phyloP scores from a whole-genome alignment of 2,888 invertebrate species.

The Eupithecia insigniata region DNA sequence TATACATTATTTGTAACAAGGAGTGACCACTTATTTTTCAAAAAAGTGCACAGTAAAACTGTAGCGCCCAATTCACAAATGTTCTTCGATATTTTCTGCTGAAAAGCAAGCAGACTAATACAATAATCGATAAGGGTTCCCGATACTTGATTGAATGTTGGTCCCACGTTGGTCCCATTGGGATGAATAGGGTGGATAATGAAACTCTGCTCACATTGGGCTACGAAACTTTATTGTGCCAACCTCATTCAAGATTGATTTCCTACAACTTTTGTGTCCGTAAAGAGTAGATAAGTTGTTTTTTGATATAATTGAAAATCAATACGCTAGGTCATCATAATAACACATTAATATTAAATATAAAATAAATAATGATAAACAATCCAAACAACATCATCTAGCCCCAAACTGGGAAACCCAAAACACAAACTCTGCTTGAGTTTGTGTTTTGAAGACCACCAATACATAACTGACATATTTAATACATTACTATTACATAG shows the following conservation, averaged over 20 bases:
- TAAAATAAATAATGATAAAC: neutral
- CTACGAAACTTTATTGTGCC: conserved; percentile 28
- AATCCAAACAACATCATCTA: neutral
- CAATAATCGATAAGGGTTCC: conserved; percentile 24
- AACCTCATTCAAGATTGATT: conserved; percentile 27
- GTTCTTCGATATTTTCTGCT: conserved; percentile 4
- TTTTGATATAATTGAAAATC: neutral
- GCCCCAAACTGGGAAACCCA: no score
- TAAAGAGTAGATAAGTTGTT: neutral
- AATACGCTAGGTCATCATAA: neutral
- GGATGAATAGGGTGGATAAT: conserved; percentile 29
- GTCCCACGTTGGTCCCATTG: conserved; percentile 32
- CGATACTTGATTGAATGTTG: conserved; percentile 33
- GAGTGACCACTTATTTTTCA: no score
- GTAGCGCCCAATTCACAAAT: neutral
- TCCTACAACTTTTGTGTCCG: conserved; percentile 14
- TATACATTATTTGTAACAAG: no score
- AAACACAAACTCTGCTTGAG: no score
- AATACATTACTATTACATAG: neutral
- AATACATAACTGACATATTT: neutral
- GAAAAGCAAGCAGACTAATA: conserved; percentile 2
- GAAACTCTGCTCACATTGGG: conserved; percentile 27
- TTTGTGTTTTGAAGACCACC: neutral
- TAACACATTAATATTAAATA: neutral
- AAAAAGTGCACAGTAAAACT: neutral